These are phyloP conservation scores for Girardinus metallicus DNA, from an alignment of 2,797 vertebrate genomes.

Conservation along the genomic window DNA sequence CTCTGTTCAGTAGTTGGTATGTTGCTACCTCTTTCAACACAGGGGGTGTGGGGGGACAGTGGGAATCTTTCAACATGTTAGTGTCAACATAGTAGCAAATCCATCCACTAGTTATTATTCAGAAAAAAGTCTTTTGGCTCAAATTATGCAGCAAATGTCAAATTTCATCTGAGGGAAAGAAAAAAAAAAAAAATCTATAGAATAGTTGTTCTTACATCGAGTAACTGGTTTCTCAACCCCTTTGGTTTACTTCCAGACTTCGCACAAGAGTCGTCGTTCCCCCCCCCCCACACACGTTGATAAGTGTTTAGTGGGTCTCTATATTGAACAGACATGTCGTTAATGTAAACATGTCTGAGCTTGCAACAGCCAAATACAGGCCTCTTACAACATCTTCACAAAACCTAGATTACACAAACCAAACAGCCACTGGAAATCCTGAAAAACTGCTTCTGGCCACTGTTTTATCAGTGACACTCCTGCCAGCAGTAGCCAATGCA, in stretches of 20 bases:
- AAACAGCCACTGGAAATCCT: not conserved
- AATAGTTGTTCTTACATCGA: not conserved
- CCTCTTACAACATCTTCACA: slow-evolving; percentile 17
- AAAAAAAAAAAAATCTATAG: not conserved
- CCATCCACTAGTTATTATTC: not conserved
- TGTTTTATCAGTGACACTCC: not conserved
- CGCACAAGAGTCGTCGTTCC: too few relatives aligned
- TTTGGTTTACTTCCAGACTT: not conserved
- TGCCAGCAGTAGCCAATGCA: not conserved
- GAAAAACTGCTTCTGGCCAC: not conserved
- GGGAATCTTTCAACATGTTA: slow-evolving; percentile 17
- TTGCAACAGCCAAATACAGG: slow-evolving; percentile 4
- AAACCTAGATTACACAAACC: slow-evolving; percentile 7
- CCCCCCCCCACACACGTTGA: too few relatives aligned
- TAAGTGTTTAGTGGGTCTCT: not conserved
- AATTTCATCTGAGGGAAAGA: not conserved
- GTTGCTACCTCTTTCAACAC: not conserved
- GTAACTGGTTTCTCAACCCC: not conserved
- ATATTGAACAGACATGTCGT: not conserved
- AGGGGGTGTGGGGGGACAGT: not conserved
- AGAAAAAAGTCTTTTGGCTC: not conserved
- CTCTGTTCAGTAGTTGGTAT: slow-evolving; percentile 38
- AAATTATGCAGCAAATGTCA: not conserved
- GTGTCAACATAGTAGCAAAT: slow-evolving; percentile 6
- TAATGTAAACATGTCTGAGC: slow-evolving; percentile 15